These are phyloP conservation scores for Leptothorax acervorum DNA, from an alignment of 2,888 invertebrate species.

Conservation along the genomic window DNA sequence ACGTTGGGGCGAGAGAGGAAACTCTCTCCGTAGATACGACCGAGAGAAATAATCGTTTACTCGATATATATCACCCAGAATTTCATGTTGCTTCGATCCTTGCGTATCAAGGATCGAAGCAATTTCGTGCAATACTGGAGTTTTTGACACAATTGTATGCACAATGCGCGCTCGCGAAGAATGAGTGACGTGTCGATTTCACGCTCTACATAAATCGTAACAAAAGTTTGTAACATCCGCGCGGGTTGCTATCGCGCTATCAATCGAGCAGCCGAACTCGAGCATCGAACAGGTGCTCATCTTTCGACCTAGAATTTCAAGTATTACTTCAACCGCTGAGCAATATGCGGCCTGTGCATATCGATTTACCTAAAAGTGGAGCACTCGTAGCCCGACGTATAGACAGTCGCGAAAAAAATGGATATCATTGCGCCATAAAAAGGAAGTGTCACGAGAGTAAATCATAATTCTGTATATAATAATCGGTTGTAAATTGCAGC, in stretches of 20 bases:
- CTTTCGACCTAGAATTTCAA: constrained; percentile 65
- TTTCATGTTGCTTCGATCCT: background rate
- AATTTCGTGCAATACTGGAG: background rate
- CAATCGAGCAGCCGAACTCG: constrained; percentile 43
- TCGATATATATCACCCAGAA: background rate
- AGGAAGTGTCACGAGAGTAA: background rate
- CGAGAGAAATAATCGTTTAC: background rate
- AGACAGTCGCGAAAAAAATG: constrained; percentile 27
- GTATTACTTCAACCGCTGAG: constrained; percentile 52
- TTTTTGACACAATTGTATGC: background rate
- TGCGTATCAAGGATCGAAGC: too few relatives aligned
- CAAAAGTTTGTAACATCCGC: constrained; percentile 16
- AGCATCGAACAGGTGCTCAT: constrained; percentile 46
- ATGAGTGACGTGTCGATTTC: constrained; percentile 52
- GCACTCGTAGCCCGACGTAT: constrained; percentile 28
- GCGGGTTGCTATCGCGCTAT: constrained; percentile 23
- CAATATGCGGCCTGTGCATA: constrained; percentile 62
- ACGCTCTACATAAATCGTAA: constrained; percentile 39
- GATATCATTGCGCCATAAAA: background rate
- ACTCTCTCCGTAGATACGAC: background rate
- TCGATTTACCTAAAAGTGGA: constrained; percentile 65
- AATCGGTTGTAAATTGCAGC: background rate
- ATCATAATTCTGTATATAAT: background rate
- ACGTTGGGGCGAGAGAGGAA: background rate
- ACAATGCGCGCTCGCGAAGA: background rate